Evolutionary conservation across 2,888 invertebrate species (phyloP).

Genomic region (Dilophus febrilis): DNA sequence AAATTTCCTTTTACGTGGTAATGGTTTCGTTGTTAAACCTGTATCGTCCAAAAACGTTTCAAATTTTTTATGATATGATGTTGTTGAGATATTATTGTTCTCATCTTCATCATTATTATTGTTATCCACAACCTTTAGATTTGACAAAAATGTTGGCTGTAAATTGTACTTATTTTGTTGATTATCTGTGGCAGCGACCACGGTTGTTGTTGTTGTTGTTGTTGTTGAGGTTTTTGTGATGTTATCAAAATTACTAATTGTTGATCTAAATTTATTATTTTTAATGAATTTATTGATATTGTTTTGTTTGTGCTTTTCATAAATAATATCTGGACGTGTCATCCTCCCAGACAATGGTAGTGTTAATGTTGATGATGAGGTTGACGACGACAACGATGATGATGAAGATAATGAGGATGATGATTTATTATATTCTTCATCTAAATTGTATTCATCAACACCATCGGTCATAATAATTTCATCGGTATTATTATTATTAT

Average conservation of each 20-base stretch:
- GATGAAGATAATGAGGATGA: not conserved
- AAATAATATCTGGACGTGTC: too few species aligned
- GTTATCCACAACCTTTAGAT: not conserved
- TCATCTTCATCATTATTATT: not conserved
- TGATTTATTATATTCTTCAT: constrained; percentile 2
- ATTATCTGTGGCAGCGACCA: not conserved
- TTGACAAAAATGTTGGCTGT: not conserved
- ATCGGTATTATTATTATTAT: not conserved
- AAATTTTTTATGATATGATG: constrained; percentile 1
- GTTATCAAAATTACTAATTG: too few species aligned
- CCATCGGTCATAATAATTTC: not conserved
- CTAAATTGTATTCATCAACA: constrained; percentile 8
- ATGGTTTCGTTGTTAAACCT: constrained; percentile 24
- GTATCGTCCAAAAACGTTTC: constrained; percentile 23
- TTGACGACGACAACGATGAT: not conserved
- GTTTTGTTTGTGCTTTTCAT: too few species aligned
- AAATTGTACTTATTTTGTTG: not conserved
- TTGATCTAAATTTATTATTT: too few species aligned
- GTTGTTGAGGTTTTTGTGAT: too few species aligned
- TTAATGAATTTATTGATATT: too few species aligned
- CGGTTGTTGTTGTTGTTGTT: not conserved
- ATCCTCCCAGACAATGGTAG: too few species aligned
- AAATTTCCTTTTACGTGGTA: constrained; percentile 26
- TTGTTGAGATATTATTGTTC: not conserved
- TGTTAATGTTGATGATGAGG: not conserved